Evolutionary conservation across 2,888 invertebrate genomes (phyloP).

Genomic region (Aphidius colemani): DNA sequence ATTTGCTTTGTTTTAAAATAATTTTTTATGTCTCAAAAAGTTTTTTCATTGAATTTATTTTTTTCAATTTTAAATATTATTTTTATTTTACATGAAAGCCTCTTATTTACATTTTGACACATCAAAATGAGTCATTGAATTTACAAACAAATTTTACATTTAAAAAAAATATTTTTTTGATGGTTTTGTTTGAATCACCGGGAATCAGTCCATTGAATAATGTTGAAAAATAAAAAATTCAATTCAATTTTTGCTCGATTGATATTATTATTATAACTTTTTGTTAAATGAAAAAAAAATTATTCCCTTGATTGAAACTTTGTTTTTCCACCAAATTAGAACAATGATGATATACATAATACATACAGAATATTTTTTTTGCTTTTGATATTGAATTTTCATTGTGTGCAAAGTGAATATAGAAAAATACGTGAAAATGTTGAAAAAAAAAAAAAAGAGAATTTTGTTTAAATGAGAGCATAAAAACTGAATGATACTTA

Average conservation of each 20-base stretch:
- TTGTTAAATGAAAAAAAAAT: neutral
- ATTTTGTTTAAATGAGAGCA: neutral
- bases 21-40: neutral
- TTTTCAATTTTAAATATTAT: slow-evolving; percentile 4
- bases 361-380: neutral
- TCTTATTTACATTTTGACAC: slow-evolving; percentile 22
- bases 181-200: neutral
- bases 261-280: too few relatives aligned
- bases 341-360: neutral
- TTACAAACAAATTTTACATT: slow-evolving; percentile 29
- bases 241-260: too few relatives aligned
- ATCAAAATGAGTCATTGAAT: slow-evolving; percentile 29
- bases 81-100: slow-evolving; percentile 20
- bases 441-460: neutral
- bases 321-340: slow-evolving; percentile 16
- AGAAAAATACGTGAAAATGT: too few relatives aligned
- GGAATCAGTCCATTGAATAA: slow-evolving; percentile 9
- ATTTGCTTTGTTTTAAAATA: neutral
- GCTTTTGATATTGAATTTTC: too few relatives aligned
- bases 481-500: slow-evolving; percentile 6
- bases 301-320: slow-evolving; percentile 1
- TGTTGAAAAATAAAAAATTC: too few relatives aligned
- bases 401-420: too few relatives aligned
- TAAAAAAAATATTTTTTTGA: slow-evolving; percentile 1
- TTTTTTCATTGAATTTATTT: slow-evolving; percentile 2